phyloP scores from a whole-genome alignment of 2,888 invertebrate genomes.

The Perithous albicinctus region DNA sequence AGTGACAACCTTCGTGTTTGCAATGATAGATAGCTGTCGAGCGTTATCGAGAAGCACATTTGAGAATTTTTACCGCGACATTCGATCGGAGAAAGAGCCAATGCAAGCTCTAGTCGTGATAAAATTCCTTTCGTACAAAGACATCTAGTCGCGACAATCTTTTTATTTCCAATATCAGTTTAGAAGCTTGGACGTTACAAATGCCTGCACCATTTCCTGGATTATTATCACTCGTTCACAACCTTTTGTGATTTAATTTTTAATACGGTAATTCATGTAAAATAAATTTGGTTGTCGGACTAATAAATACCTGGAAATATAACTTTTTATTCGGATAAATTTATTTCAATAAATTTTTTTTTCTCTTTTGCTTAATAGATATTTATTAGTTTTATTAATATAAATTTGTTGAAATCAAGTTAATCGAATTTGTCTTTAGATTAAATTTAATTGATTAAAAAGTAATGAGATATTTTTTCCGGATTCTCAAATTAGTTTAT shows the following conservation, averaged over 20 bases:
- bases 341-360: no score
- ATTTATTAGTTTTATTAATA: no score
- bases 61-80: conserved; percentile 39
- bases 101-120: conserved; percentile 24
- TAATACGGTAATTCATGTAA: not conserved
- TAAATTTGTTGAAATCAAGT: no score
- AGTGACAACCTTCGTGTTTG: not conserved
- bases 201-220: not conserved
- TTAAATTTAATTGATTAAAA: no score
- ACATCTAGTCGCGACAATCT: not conserved
- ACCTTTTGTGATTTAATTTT: not conserved
- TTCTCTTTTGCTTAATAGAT: no score
- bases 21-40: conserved; percentile 27
- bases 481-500: no score
- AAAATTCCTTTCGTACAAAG: conserved; percentile 36
- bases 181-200: not conserved
- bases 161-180: not conserved
- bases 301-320: no score
- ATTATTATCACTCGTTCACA: not conserved
- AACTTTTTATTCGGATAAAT: no score
- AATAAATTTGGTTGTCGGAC: no score
- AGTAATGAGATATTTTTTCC: no score
- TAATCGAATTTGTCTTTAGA: no score
- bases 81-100: conserved; percentile 26
- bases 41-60: conserved; percentile 48